phyloP scores from a whole-genome alignment of 1,140 invertebrate species.

The Cyphomyrmex costatus region DNA sequence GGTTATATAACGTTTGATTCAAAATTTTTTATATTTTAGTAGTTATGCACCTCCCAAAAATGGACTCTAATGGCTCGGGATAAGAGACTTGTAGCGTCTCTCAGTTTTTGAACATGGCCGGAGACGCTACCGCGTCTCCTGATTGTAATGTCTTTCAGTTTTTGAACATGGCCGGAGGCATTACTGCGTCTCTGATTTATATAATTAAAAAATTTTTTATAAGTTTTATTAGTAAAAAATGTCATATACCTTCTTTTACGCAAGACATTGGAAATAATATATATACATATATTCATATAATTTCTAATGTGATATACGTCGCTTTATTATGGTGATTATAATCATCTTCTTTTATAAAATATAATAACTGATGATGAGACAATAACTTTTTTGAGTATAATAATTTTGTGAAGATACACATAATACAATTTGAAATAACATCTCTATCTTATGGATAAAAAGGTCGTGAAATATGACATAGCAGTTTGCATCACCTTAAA shows the following conservation, averaged over 20 bases:
- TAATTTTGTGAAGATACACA: neutral
- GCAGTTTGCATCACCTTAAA: conserved; percentile 48
- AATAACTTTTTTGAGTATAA: neutral
- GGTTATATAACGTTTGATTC: too few species aligned
- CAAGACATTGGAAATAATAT: neutral
- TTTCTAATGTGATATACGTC: neutral
- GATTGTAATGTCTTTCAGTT: too few species aligned
- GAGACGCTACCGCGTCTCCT: too few species aligned
- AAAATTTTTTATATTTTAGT: too few species aligned
- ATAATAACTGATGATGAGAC: neutral
- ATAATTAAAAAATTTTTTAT: neutral
- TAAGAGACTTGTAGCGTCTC: too few species aligned
- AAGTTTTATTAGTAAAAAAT: neutral
- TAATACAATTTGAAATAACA: neutral
- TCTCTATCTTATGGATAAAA: conserved; percentile 14
- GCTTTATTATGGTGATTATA: neutral
- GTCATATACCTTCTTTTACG: neutral
- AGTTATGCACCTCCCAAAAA: too few species aligned
- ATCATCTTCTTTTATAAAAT: neutral
- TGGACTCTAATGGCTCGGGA: too few species aligned
- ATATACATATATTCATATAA: neutral
- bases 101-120: too few species aligned
- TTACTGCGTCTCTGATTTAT: too few species aligned
- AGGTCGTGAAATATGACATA: conserved; percentile 25
- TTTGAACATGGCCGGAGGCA: too few species aligned